Percentiles rank a stretch among this genome's conserved stretches.
These are phyloP conservation scores for Pterostichus niger DNA, from an alignment of 2,888 invertebrate genomes.

Conservation along the genomic window DNA sequence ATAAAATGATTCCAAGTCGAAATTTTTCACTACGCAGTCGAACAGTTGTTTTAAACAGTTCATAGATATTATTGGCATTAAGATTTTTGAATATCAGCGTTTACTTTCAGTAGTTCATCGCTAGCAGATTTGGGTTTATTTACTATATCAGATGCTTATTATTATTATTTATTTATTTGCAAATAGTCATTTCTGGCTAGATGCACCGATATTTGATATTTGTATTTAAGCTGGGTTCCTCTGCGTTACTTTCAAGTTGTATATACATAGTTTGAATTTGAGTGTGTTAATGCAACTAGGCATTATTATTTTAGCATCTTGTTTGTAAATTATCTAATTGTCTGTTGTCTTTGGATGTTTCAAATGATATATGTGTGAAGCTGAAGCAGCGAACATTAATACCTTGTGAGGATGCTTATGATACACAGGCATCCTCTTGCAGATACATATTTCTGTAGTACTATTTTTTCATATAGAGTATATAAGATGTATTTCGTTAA, in stretches of 20 bases:
- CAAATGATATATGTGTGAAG: slow-evolving; percentile 31
- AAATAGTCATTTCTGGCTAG: background rate
- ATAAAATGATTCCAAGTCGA: background rate
- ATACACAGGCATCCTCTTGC: slow-evolving; percentile 1
- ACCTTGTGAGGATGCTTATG: slow-evolving; percentile 5
- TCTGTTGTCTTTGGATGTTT: slow-evolving; percentile 50
- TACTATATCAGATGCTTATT: no score
- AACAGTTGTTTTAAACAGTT: slow-evolving; percentile 8
- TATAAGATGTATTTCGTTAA: slow-evolving; percentile 32
- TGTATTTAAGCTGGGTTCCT: slow-evolving; percentile 1
- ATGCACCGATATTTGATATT: slow-evolving; percentile 10
- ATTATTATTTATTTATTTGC: slow-evolving; percentile 29
- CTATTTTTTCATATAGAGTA: slow-evolving; percentile 39
- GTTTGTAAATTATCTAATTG: slow-evolving; percentile 41
- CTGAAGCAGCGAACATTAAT: slow-evolving; percentile 7
- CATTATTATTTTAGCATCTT: slow-evolving; percentile 3
- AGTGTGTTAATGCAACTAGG: slow-evolving; percentile 4
- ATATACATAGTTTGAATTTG: slow-evolving; percentile 4
- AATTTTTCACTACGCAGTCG: background rate
- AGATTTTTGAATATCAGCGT: background rate
- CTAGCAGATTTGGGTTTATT: slow-evolving; percentile 9
- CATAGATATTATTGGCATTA: background rate
- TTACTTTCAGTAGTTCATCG: background rate
- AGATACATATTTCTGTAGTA: slow-evolving; percentile 27
- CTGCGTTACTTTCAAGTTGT: background rate